Percentiles rank a stretch among this genome's conserved stretches.
Conservation (phyloP, 2,113 vertebrate species). For the Myotis brandtii region DNA sequence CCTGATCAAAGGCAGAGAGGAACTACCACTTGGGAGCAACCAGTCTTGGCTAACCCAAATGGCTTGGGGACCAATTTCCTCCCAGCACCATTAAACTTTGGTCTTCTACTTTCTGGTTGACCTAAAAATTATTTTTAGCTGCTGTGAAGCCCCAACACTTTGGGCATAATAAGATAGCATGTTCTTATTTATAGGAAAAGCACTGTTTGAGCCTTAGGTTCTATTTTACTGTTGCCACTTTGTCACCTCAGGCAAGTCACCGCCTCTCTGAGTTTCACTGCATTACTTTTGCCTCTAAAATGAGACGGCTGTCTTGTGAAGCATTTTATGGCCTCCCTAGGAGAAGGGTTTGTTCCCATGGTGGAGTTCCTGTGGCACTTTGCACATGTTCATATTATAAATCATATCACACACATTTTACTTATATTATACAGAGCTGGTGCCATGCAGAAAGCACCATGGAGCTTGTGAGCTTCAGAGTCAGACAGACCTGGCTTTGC, state of each 20-base stretch:
- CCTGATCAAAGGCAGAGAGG: neutral
- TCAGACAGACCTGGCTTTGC: neutral
- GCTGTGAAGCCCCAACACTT: neutral
- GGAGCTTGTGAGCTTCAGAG: neutral
- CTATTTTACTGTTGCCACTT: neutral
- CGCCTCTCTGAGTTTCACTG: neutral
- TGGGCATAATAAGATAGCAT: neutral
- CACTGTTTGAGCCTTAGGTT: neutral
- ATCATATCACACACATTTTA: neutral
- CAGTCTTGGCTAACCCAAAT: neutral
- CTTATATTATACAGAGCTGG: neutral
- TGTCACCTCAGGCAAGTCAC: neutral
- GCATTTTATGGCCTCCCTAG: neutral
- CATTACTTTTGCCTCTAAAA: neutral
- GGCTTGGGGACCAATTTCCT: neutral
- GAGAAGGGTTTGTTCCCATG: neutral
- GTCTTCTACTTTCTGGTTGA: neutral
- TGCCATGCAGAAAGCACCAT: neutral
- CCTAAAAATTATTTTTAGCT: neutral
- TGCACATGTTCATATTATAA: neutral
- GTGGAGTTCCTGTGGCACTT: neutral
- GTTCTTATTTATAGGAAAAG: neutral
- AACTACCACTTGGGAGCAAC: neutral
- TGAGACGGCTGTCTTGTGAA: neutral
- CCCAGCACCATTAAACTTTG: neutral